phyloP scores from a whole-genome alignment of 2,888 invertebrate species.

The Philereme vetulata region DNA sequence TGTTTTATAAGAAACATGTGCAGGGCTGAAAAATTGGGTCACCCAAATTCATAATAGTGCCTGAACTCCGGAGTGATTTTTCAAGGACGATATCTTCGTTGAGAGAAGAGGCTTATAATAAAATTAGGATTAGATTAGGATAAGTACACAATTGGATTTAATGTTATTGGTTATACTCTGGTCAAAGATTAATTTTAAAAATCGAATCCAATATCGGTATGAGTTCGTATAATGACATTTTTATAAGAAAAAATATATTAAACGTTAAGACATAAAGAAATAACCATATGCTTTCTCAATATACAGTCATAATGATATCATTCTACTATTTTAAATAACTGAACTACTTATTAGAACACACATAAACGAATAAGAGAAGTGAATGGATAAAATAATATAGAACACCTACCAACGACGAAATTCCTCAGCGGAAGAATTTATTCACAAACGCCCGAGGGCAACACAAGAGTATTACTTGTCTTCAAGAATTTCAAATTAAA shows the following conservation, averaged over 20 bases:
- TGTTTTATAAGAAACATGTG: slow-evolving; percentile 31
- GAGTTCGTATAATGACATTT: too few species aligned
- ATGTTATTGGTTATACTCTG: neutral
- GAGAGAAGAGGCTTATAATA: slow-evolving; percentile 14
- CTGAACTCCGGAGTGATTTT: slow-evolving; percentile 18
- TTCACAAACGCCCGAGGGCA: slow-evolving; percentile 27
- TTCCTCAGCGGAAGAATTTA: slow-evolving; percentile 24
- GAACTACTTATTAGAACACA: neutral
- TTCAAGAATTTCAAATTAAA: slow-evolving; percentile 32
- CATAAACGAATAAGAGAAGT: neutral
- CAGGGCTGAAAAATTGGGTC: slow-evolving; percentile 36
- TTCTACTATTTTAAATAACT: too few species aligned
- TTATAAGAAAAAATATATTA: too few species aligned
- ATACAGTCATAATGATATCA: too few species aligned
- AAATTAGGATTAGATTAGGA: slow-evolving; percentile 24
- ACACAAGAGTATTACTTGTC: slow-evolving; percentile 21
- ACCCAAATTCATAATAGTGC: slow-evolving; percentile 37
- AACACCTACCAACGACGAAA: slow-evolving; percentile 16
- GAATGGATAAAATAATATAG: slow-evolving; percentile 15
- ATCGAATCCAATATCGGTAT: too few species aligned
- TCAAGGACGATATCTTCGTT: slow-evolving; percentile 26
- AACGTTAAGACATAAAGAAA: too few species aligned
- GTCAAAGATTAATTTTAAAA: too few species aligned
- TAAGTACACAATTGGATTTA: slow-evolving; percentile 1
- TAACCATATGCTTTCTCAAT: too few species aligned